Percentiles rank a stretch among this genome's conserved stretches.
Evolutionary conservation across 2,113 vertebrate genomes (phyloP).

Genomic region (Vicugna pacos): DNA sequence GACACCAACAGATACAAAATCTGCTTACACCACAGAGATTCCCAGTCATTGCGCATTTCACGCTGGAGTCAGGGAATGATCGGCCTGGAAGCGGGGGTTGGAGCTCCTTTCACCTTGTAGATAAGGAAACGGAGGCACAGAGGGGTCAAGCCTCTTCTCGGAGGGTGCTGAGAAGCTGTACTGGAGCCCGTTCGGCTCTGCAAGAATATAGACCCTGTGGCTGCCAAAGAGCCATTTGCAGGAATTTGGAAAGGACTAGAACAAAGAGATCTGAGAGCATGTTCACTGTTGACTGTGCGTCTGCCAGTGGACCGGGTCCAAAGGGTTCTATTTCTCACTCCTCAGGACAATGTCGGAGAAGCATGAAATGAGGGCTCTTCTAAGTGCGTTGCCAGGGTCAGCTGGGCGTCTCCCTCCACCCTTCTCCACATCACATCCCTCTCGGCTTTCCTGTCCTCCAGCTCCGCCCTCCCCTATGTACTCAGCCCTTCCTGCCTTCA

Average conservation of each 20-base stretch:
- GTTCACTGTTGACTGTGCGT: neutral
- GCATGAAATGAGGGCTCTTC: neutral
- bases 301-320: neutral
- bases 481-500: constrained; percentile 68
- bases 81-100: neutral
- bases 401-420: neutral
- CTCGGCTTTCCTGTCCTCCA: constrained; percentile 32
- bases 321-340: neutral
- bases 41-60: neutral
- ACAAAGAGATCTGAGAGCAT: constrained; percentile 17
- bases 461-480: neutral
- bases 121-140: neutral
- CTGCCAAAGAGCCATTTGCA: neutral
- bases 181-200: neutral
- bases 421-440: neutral
- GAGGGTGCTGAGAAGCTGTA: neutral
- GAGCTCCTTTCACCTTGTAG: neutral
- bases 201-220: neutral
- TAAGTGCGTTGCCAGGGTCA: neutral
- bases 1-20: neutral
- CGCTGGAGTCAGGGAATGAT: neutral
- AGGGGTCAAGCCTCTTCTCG: neutral
- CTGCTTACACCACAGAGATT: neutral
- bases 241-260: neutral
- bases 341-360: neutral